Percentiles rank a stretch among this genome's conserved stretches.
These are phyloP conservation scores for Mus spicilegus DNA, from an alignment of 2,113 vertebrate genomes.

Conservation along the genomic window DNA sequence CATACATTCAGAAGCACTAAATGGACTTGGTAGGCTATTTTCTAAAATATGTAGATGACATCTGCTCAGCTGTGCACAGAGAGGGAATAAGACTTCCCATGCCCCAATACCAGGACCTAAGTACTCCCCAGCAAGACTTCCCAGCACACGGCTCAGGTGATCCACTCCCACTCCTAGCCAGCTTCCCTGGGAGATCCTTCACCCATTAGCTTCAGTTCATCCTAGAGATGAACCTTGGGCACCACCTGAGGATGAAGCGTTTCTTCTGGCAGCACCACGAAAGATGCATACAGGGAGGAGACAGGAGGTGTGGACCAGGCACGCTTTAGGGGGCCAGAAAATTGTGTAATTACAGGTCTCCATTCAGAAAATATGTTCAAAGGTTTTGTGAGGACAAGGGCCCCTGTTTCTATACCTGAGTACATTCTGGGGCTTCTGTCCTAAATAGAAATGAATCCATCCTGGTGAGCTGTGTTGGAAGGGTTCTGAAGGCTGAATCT, in stretches of 20 bases:
- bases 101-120: not conserved
- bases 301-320: no score
- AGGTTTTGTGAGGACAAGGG: not conserved
- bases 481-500: not conserved
- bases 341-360: not conserved
- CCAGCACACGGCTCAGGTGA: not conserved
- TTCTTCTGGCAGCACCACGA: not conserved
- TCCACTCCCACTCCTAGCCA: not conserved
- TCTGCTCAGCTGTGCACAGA: not conserved
- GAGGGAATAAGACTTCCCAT: not conserved
- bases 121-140: not conserved
- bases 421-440: not conserved
- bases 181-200: not conserved
- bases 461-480: not conserved
- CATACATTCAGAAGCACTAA: not conserved
- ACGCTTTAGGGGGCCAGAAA: not conserved
- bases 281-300: not conserved
- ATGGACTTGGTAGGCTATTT: not conserved
- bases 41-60: not conserved
- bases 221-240: not conserved
- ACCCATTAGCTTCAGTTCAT: not conserved
- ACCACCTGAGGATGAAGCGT: not conserved
- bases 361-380: not conserved
- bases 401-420: not conserved
- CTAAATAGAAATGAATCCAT: not conserved